phyloP scores from a whole-genome alignment of 2,113 vertebrate genomes.

The Pangasianodon gigas region DNA sequence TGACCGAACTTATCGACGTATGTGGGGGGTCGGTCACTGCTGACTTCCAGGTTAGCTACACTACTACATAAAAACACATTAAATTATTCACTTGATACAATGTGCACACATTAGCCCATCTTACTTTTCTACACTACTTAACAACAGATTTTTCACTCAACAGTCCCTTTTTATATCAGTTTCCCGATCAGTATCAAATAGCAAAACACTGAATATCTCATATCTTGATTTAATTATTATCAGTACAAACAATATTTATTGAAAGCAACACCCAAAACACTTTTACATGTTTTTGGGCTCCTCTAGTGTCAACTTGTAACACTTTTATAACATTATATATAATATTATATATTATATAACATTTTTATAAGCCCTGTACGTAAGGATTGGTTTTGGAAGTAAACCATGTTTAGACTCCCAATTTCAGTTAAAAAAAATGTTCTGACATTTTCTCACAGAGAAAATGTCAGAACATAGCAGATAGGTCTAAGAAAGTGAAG shows the following conservation, averaged over 20 bases:
- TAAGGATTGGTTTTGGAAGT: background rate
- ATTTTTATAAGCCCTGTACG: background rate
- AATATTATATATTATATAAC: too few relatives aligned
- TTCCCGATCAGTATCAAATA: background rate
- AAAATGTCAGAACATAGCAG: background rate
- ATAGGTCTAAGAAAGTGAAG: background rate
- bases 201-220: background rate
- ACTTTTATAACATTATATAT: background rate
- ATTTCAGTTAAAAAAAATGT: too few relatives aligned
- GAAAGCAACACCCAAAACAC: background rate
- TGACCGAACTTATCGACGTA: slow-evolving; percentile 95
- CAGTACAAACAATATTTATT: background rate
- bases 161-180: background rate
- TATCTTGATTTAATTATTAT: background rate
- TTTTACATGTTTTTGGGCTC: background rate
- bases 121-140: background rate
- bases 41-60: slow-evolving; percentile 87
- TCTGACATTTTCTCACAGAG: too few relatives aligned
- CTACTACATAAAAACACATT: background rate
- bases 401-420: background rate
- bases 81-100: background rate
- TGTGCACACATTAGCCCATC: background rate
- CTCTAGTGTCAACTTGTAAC: background rate
- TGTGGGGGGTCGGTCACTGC: slow-evolving; percentile 94
- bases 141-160: background rate